Evolutionary conservation across 1,140 invertebrate genomes (phyloP), one percentile per base, ranked within the genome.

Genomic region (Pantala flavescens): DNA sequence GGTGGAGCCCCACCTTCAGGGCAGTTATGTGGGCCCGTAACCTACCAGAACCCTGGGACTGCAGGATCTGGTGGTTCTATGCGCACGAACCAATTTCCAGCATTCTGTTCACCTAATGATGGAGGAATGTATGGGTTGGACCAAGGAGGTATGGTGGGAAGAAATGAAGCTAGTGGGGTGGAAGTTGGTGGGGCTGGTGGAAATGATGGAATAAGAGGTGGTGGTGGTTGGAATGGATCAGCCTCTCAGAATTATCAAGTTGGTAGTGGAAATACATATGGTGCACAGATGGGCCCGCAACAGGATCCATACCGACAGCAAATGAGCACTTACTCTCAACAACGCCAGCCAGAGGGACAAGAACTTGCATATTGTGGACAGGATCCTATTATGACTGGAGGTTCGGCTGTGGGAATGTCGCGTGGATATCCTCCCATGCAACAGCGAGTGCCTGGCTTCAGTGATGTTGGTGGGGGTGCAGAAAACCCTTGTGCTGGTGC

Each of bases 131-230:
- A 72, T 42, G 24, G 24, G n/a, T 36, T 72, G 71, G 71, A 72
- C 71, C 71, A 72, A 63, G 49, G 49, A 19, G 75, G 9, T 76
- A 76, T 71, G 77, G 75, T 24, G 63, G 74, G 21, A 16, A 75
- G 49, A 74, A 43, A 76, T 77, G 75, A 76, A 78, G 43, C 77
- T 79, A 73, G 63, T 75, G 49, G 75, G 75, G 16, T 73, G 74
- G 49, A 75, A 78, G 49, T 63, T 21, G 24, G 24, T 24, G 42
- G 24, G 24, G 71, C n/a, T n/a, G 28, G 42, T 72, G 71, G 19
- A 36, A 72, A 28, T 72, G 71, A 72, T 36, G 71, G 71, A 21
- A 72, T 72, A 24, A 28, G 42, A 42, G 71, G 71, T n/a, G 24
- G 71, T n/a, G 42, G 3, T 21, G 49, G 49, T 12, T 63, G 49